A percentile compares a stretch with the other conserved stretches of the same genome.
Conservation (phyloP, 2,888 invertebrate genomes). For the Platycnemis pennipes region DNA sequence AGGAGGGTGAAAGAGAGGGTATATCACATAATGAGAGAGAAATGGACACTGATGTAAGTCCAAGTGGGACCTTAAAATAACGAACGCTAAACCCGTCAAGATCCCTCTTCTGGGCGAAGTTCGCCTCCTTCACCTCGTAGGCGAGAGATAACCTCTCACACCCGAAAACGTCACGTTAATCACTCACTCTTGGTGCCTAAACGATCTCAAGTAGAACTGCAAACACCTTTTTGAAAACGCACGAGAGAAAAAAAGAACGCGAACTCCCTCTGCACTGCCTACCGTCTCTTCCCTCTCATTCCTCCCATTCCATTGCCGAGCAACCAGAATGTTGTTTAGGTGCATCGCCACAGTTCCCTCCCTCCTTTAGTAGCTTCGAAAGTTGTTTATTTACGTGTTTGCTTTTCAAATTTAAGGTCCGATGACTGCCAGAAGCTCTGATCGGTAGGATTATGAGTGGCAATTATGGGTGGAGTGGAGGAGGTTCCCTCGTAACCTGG, state of each 20-base stretch:
- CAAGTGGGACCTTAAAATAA: neutral
- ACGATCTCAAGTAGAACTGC: neutral
- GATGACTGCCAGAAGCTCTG: slow-evolving; percentile 39
- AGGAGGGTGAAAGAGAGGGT: neutral
- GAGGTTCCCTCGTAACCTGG: neutral
- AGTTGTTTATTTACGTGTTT: slow-evolving; percentile 32
- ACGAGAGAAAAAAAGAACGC: too few species aligned
- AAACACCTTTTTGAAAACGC: neutral
- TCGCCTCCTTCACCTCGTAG: neutral
- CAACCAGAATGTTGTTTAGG: neutral
- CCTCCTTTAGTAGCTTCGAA: neutral
- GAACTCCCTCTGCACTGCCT: neutral
- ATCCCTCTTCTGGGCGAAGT: neutral
- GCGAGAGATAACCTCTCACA: neutral
- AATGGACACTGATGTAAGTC: neutral
- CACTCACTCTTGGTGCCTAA: neutral
- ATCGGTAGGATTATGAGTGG: slow-evolving; percentile 11
- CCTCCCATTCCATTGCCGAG: neutral
- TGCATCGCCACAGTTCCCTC: neutral
- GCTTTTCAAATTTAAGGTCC: slow-evolving; percentile 17
- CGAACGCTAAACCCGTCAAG: neutral
- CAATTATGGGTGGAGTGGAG: slow-evolving; percentile 5
- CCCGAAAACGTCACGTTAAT: slow-evolving; percentile 10
- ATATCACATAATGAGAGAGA: neutral
- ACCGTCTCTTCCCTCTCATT: neutral